A percentile compares a stretch with the other conserved stretches of the same genome.
Conservation (phyloP, 2,113 vertebrate genomes). For the western clawed frog (Xenopus tropicalis) region UCB_Xtro_10.0 CM004452.2:5904001-5904500, state of each 20-base stretch:
- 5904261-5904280: background rate
- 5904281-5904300: conserved; percentile 6
- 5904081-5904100: conserved; percentile 60
- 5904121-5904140: conserved; percentile 56
- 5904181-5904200: conserved; percentile 43
- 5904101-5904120: conserved; percentile 59
- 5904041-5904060: conserved; percentile 56
- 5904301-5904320: conserved; percentile 2
- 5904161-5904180: conserved; percentile 53
- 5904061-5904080: conserved; percentile 59
- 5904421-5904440: no score
- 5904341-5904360: no score
- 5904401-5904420: no score
- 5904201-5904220: conserved; percentile 48
- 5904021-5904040: conserved; percentile 51
- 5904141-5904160: conserved; percentile 55
- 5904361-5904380: no score
- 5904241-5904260: background rate
- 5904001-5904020: no score
- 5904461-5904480: no score
- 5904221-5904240: conserved; percentile 23
- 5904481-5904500: no score
- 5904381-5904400: no score
- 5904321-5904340: no score
- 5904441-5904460: no score